Evolutionary conservation across 1,140 invertebrate species (phyloP).

Genomic region (Helicoverpa zea): DNA sequence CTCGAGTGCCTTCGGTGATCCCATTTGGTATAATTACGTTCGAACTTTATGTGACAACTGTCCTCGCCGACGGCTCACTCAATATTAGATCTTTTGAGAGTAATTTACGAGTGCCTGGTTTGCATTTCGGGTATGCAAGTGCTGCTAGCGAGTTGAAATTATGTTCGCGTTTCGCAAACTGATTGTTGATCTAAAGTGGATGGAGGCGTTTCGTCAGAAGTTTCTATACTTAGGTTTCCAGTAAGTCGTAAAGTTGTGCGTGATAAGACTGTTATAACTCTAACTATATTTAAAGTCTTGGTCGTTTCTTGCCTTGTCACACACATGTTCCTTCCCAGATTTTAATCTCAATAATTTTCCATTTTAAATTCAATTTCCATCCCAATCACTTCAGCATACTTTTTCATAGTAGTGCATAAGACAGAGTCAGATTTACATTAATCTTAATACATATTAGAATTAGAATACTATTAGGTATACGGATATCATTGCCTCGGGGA

Average conservation of each 20-base stretch:
- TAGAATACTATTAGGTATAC: no score
- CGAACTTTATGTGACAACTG: constrained; percentile 73
- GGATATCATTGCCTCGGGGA: no score
- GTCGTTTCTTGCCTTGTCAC: no score
- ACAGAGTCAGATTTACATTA: no score
- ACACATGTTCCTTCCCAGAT: no score
- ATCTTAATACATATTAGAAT: no score
- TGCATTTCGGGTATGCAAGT: constrained; percentile 5
- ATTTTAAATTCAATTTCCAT: no score
- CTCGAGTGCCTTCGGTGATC: constrained; percentile 74
- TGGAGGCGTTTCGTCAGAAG: not conserved
- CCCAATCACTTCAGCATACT: no score
- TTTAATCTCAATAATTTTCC: no score
- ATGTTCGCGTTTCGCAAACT: constrained; percentile 1
- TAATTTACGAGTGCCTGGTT: constrained; percentile 7
- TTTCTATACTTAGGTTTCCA: constrained; percentile 24
- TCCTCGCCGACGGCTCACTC: constrained; percentile 75
- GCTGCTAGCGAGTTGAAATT: not conserved
- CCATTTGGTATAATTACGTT: constrained; percentile 83
- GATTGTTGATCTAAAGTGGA: constrained; percentile 9
- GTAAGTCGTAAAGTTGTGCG: constrained; percentile 1
- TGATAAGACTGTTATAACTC: constrained; percentile 2
- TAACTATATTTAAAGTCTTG: no score
- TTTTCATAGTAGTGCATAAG: no score
- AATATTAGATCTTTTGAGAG: constrained; percentile 50